Base-by-base conservation (phyloP, 1,140 invertebrate species). In the Hirudo medicinalis region DNA sequence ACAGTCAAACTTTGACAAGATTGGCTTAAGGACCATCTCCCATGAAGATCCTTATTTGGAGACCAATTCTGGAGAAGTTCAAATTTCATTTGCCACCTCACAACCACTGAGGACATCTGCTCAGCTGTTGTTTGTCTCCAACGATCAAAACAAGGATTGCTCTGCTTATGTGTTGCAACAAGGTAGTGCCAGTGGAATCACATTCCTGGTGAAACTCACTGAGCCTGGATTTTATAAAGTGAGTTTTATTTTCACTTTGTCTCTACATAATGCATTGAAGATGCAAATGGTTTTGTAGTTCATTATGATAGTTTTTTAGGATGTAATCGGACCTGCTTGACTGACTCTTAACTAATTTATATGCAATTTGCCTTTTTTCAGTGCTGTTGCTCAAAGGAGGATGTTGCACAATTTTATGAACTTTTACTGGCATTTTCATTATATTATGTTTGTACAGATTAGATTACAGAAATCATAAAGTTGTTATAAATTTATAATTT, bases 111-210 rank as follows among this genome's bases (percentile, higher is more conserved):
- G 81, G 55, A 77, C 80, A 8, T 81, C 81, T 0, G 78, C 79
- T 36, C 80, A 82, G 71, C 76, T 82, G n/a, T 78, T 81, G 66
- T 74, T 60, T 29, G 71, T 72, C 25, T 66, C 74, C 11, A 63
- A 68, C 19, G 72, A 70, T 20, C 67, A 40, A 20, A 75, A 76
- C 22, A 78, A 78, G 70, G 78, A 81, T 67, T 77, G 75, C 72
- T 77, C 78, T 25, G 80, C 80, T 36, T 77, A 76, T 71, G 76
- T 81, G 63, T 78, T 82, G 72, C 80, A 80, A 49, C 80, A 81
- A 72, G 76, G 76, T 6, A 71, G 78, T 63, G 19, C 32, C 32
- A 70, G 22, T 19, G 73, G 76, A 17, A 67, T 75, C 20, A 63
- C 54, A 3, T 82, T 82, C 73, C 69, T 79, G 4, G 73, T 80